A percentile compares a stretch with the other conserved stretches of the same genome.
Evolutionary conservation across 2,888 invertebrate species (phyloP).

Genomic region (Scelioninae gen. 1): DNA sequence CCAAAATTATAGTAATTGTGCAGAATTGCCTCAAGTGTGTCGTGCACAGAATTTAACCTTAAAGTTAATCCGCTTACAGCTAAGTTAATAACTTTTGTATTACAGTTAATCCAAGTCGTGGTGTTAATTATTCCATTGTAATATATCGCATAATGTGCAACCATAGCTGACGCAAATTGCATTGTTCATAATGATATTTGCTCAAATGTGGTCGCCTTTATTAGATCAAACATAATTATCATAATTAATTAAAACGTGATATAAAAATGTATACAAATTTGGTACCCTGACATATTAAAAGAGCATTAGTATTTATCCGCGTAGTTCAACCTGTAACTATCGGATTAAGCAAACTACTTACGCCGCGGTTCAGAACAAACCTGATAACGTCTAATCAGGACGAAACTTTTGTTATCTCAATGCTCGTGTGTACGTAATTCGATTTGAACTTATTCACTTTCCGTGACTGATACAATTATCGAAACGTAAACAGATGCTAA

Average conservation of each 20-base stretch:
- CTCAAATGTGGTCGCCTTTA: constrained; percentile 19
- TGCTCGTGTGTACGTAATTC: constrained; percentile 13
- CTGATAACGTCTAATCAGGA: constrained; percentile 38
- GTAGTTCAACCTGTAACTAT: no score
- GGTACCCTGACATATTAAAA: not conserved
- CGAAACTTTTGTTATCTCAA: constrained; percentile 37
- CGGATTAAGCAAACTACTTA: constrained; percentile 17
- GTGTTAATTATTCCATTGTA: constrained; percentile 36
- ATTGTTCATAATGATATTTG: constrained; percentile 37
- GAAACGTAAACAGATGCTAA: constrained; percentile 13
- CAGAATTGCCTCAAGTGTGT: not conserved
- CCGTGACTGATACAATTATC: constrained; percentile 15
- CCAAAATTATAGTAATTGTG: constrained; percentile 15
- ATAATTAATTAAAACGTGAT: constrained; percentile 13
- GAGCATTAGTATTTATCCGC: constrained; percentile 8
- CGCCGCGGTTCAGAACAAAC: constrained; percentile 27
- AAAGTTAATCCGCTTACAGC: constrained; percentile 23
- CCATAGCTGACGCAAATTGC: constrained; percentile 5
- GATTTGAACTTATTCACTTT: constrained; percentile 37
- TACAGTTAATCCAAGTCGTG: constrained; percentile 29
- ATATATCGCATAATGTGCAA: constrained; percentile 20
- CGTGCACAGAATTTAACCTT: constrained; percentile 15
- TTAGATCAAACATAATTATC: constrained; percentile 19
- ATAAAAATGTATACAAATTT: constrained; percentile 9
- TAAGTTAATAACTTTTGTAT: constrained; percentile 32